A percentile compares a stretch with the other conserved stretches of the same genome.
phyloP scores from a whole-genome alignment of 2,113 vertebrate species.

The Phylloscopus whistleri region DNA sequence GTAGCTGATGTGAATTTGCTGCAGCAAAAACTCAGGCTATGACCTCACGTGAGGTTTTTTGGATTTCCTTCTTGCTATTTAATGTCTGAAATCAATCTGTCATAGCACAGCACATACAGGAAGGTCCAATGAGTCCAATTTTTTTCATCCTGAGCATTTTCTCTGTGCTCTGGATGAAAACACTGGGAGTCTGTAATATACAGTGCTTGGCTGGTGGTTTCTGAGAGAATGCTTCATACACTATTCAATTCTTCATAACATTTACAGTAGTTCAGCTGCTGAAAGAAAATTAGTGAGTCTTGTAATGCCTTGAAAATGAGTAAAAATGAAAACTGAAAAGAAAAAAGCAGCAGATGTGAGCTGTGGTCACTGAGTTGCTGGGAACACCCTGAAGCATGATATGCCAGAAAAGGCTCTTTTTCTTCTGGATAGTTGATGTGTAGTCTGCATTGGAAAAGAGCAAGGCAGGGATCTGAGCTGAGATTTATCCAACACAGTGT shows the following conservation, averaged over 20 bases:
- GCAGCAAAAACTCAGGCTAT: not conserved
- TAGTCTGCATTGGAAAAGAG: not conserved
- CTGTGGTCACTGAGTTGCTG: not conserved
- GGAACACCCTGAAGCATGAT: not conserved
- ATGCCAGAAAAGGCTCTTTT: not conserved
- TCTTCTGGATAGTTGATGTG: not conserved
- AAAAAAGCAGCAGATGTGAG: slow-evolving; percentile 18
- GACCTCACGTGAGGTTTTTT: not conserved
- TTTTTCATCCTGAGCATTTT: not conserved
- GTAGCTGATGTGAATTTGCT: not conserved
- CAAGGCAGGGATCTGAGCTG: not conserved
- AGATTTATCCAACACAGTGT: not conserved
- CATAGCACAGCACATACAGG: not conserved
- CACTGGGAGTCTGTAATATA: not conserved
- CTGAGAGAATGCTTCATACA: not conserved
- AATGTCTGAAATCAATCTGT: not conserved
- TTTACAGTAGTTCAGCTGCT: slow-evolving; percentile 31
- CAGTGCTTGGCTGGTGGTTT: not conserved
- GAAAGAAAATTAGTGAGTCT: slow-evolving; percentile 21
- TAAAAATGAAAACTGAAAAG: slow-evolving; percentile 10
- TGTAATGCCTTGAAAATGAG: not conserved
- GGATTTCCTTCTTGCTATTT: not conserved
- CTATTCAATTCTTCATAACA: slow-evolving; percentile 35
- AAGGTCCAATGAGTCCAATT: not conserved
- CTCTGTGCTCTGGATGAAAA: not conserved